A percentile compares a stretch with the other conserved stretches of the same genome.
Conservation (phyloP, 2,113 vertebrate species). For the Otus sunia region DNA sequence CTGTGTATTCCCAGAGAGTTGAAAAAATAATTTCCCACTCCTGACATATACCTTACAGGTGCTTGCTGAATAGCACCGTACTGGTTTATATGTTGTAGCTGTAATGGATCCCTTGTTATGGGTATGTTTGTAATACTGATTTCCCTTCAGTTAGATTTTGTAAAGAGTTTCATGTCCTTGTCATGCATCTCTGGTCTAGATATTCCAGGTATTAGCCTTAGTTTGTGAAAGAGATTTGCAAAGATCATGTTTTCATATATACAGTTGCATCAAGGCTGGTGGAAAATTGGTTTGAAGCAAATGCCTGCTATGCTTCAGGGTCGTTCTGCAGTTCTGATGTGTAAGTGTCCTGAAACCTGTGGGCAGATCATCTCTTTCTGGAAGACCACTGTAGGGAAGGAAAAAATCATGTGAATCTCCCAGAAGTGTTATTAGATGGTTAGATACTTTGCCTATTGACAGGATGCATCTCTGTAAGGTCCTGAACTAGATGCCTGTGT, state of each 20-base stretch:
- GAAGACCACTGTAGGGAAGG: background rate
- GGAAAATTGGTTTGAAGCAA: background rate
- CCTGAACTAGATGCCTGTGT: fast-evolving
- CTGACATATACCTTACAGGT: background rate
- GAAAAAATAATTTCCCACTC: background rate
- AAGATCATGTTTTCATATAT: background rate
- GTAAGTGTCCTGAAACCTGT: background rate
- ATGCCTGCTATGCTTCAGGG: background rate
- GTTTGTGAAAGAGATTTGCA: background rate
- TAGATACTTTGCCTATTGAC: background rate
- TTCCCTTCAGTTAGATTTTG: background rate
- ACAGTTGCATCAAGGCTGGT: background rate
- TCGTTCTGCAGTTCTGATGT: background rate
- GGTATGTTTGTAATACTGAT: background rate
- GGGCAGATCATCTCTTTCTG: background rate
- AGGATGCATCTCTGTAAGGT: background rate
- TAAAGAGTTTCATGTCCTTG: background rate
- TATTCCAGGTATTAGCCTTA: background rate
- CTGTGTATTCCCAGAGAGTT: background rate
- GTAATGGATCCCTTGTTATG: background rate
- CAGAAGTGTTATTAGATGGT: background rate
- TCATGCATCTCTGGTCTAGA: background rate
- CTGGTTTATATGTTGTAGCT: background rate
- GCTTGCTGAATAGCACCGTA: background rate
- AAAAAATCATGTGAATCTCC: background rate